Evolutionary conservation across 2,797 vertebrate species (phyloP), one percentile per base, ranked within the genome.

Genomic region (Tragelaphus eurycerus): DNA sequence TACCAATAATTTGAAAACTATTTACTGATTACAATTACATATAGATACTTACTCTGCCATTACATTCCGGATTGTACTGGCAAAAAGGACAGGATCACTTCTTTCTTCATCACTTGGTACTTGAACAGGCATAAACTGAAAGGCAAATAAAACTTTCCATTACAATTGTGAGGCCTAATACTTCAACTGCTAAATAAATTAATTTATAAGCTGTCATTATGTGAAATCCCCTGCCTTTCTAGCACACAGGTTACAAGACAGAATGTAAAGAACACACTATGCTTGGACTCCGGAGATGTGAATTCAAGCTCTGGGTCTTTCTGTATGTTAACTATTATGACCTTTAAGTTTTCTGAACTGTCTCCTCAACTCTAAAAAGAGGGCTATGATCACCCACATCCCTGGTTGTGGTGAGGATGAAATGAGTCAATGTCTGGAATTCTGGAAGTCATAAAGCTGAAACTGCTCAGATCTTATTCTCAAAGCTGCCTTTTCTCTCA

Each of bases 81-180:
- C 99, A 98, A 99, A 99, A 97, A 99, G 98, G 82, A 98, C 17
- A 0, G 99, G 99, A 57, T 99, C 99, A 0, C 98, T 99, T 98
- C 99, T 99, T 98, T 99, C 99, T 93, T 99, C 99, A 71, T 99
- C 99, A 71, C 98, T 99, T 86, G 99, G 99, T 89, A 99, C 97
- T 48, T 99, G 99, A 34, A 99, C 99, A 10, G 99, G 99, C 96
- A 99, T 98, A 98, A 99, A 99, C 99, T 99, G 98, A 96, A 98
- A 98, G 55, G 94, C 57, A 98, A 81, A 92, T 4, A 46, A 2
- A 89, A 8, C 12, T 91, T 60, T 93, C 43, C 14, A 31, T 94
- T 82, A 96, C 17, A 57, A 54, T 48, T 7, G 79, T 62, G 31
- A 57, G 54, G 11, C 14, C 19, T 64, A 71, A 34, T 48, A 34